phyloP scores from a whole-genome alignment of 1,140 invertebrate species.

The Paraescarpia echinospica region DNA sequence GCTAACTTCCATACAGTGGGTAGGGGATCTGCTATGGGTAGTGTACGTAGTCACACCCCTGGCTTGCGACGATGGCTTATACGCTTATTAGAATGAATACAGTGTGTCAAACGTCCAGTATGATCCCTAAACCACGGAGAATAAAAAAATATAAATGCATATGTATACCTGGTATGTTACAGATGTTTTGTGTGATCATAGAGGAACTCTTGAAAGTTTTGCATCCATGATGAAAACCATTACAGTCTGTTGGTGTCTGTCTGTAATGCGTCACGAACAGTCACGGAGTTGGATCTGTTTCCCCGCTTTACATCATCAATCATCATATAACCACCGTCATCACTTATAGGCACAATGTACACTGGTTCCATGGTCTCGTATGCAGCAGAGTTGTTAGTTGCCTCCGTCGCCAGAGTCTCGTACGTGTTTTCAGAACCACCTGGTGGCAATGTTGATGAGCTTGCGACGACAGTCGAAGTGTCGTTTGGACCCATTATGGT shows the following conservation, averaged over 20 bases:
- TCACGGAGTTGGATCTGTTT: background rate
- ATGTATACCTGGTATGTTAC: no score
- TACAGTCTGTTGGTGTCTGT: background rate
- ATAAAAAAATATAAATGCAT: no score
- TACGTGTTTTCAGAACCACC: background rate
- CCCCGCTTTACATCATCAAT: background rate
- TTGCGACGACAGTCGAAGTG: background rate
- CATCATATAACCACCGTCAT: background rate
- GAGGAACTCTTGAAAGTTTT: no score
- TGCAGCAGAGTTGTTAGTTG: background rate
- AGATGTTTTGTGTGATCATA: no score
- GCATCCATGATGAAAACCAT: no score
- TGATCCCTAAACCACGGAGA: no score
- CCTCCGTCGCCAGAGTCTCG: background rate
- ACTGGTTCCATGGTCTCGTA: background rate
- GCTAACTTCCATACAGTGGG: no score
- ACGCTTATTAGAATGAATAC: no score
- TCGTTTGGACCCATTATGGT: background rate
- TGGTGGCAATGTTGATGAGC: background rate
- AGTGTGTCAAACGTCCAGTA: no score
- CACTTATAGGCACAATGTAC: background rate
- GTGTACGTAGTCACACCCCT: no score
- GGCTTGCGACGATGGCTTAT: no score
- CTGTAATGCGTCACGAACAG: background rate
- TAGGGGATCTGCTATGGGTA: no score